Base-by-base conservation (phyloP, 2,797 vertebrate species). In the Lepus townsendii region DNA sequence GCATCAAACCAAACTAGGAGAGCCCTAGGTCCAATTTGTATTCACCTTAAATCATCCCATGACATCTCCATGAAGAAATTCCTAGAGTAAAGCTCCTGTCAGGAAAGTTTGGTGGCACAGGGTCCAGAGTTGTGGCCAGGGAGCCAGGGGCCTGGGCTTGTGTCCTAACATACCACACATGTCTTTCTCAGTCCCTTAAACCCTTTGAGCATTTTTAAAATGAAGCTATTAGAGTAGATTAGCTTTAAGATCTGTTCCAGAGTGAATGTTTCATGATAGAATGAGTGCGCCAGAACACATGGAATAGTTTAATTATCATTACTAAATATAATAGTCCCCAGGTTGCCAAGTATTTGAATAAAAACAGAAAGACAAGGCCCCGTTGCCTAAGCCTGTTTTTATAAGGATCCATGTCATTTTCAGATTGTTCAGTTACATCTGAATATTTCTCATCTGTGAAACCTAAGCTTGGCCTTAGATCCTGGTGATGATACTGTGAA, bases 251-350 rank as follows among this genome's bases (percentile, higher is more conserved):
- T 73, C 85, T 87, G 35, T 71, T 95, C 85, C 75, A 96, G 85
- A 84, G 71, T 88, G 83, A 94, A 50, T 19, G 75, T 60, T 80
- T 85, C 88, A 91, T 57, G 78, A 86, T 94, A 83, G 77, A 83
- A 32, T 57, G 38, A n/a, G 79, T 92, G 35, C 47, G 83, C 50
- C 50, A 71, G 96, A 93, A 96, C 95, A 96, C 95, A 96, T 84
- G 92, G 96, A 96, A 94, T 71, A 93, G 86, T 95, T 97, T 97
- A 95, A 96, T 97, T 97, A 95, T 97, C 92, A 96, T 97, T 93
- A 94, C 96, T 94, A 97, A 97, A 91, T 92, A 96, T 95, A 96
- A 95, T 87, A 86, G 95, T 69, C 94, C 83, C 93, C 88, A 71
- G 88, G 92, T 93, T 97, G 96, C 96, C 92, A 96, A 94, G 83